Evolutionary conservation across 2,888 invertebrate genomes (phyloP).

Genomic region (Julus scanicus): DNA sequence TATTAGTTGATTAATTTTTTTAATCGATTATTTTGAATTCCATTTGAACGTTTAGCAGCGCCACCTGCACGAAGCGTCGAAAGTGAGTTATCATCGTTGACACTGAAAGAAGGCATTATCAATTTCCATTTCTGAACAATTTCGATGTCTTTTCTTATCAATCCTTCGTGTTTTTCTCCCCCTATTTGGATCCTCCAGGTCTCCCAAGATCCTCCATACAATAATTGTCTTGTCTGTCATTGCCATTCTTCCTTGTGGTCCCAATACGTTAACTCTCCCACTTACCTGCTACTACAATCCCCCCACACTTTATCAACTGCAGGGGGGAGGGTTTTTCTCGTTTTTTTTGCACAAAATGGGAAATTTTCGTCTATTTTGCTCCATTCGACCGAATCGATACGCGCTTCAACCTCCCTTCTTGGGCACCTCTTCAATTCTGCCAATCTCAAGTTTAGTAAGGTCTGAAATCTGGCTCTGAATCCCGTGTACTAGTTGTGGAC

Average conservation of each 20-base stretch:
- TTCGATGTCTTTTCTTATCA: slow-evolving; percentile 30
- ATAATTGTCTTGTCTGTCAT: slow-evolving; percentile 35
- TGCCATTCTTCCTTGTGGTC: background rate
- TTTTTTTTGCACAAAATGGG: background rate
- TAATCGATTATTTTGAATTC: background rate
- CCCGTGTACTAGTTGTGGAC: too few species aligned
- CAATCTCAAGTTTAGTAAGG: background rate
- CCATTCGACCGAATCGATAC: slow-evolving; percentile 23
- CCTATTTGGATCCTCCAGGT: too few species aligned
- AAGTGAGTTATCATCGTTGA: background rate
- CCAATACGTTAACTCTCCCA: background rate
- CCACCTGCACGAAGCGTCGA: background rate
- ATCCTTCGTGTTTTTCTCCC: background rate
- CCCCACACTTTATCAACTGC: slow-evolving; percentile 1
- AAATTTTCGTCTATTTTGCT: slow-evolving; percentile 24
- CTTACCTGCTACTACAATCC: slow-evolving; percentile 10
- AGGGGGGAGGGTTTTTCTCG: background rate
- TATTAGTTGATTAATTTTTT: background rate
- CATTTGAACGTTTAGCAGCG: background rate
- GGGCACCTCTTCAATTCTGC: background rate
- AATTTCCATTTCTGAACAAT: slow-evolving; percentile 23
- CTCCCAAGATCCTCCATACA: background rate
- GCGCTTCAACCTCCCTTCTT: background rate
- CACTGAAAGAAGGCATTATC: background rate
- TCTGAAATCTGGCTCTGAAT: background rate